Evolutionary conservation across 2,888 invertebrate species (phyloP), one percentile per base, ranked within the genome.

Genomic region (Stegophylla sp.): DNA sequence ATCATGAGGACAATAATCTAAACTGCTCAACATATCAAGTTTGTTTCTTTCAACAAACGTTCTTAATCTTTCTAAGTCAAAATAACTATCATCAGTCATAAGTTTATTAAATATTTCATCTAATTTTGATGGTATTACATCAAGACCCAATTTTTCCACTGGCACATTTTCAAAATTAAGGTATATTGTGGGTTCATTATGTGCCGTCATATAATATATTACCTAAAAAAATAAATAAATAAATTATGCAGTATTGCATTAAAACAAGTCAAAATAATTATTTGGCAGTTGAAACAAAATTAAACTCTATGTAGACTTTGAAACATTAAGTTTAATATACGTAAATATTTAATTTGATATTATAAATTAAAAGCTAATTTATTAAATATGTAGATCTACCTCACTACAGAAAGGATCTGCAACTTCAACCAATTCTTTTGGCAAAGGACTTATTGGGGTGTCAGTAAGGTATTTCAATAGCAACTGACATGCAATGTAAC

Each of bases 381-480:
- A 23, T 56, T 23, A n/a, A 43, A 67, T 41, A 17, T 59, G 20
- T 56, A 81, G 20, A 86, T 89, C 87, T 86, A 94, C 93, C 85
- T 91, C 90, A 85, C 93, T 94, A 28, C 94, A 94, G 84, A 90
- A 90, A 0, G 95, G 94, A 85, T 95, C 93, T 69, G 92, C 91
- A 74, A 91, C 89, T 87, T 95, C 95, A 1, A 95, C 93, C 86
- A 96, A 93, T 85, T 91, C 91, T 84, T 91, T 90, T 85, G 94
- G 93, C 75, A 97, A 88, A 15, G 95, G 95, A 83, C 95, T 92
- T 20, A 94, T 92, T 12, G 96, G 91, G n/a, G 94, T 94, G 85
- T 95, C 93, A 15, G 94, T 93, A 81, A 97, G 87, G 87, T 96
- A 96, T 82, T 94, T 92, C 84, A 94, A 87, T 56, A 95, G 86